These are phyloP conservation scores for Macrotis lagotis DNA, from an alignment of 2,113 vertebrate genomes.

Conservation along the genomic window DNA sequence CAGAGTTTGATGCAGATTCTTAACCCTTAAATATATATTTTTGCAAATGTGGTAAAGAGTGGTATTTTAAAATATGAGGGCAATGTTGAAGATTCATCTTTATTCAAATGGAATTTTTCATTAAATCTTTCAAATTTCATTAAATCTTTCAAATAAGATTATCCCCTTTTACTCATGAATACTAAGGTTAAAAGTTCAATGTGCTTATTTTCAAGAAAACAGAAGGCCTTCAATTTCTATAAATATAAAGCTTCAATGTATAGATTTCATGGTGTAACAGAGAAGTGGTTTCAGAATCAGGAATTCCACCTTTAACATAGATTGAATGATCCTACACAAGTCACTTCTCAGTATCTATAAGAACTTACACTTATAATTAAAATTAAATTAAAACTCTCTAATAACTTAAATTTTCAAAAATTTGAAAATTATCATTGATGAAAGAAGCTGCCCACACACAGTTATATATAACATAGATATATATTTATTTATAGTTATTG, in stretches of 20 bases:
- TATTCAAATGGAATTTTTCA: not conserved
- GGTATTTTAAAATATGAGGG: conserved; percentile 30
- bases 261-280: not conserved
- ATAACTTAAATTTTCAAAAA: too few relatives aligned
- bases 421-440: too few relatives aligned
- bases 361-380: too few relatives aligned
- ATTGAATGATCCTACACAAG: too few relatives aligned
- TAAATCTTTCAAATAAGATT: conserved; percentile 16
- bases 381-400: too few relatives aligned
- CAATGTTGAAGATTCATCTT: not conserved
- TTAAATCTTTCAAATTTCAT: not conserved
- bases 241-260: not conserved
- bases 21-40: conserved; percentile 12
- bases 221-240: not conserved
- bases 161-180: not conserved
- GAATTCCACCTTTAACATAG: not conserved
- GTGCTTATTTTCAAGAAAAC: not conserved
- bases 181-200: conserved; percentile 8
- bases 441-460: too few relatives aligned
- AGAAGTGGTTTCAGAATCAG: not conserved
- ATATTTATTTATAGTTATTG: too few relatives aligned
- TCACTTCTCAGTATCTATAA: too few relatives aligned
- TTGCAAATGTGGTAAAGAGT: not conserved
- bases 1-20: not conserved
- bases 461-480: too few relatives aligned